Evolutionary conservation across 2,888 invertebrate species (phyloP).

Genomic region (Eumerus sabulonum): DNA sequence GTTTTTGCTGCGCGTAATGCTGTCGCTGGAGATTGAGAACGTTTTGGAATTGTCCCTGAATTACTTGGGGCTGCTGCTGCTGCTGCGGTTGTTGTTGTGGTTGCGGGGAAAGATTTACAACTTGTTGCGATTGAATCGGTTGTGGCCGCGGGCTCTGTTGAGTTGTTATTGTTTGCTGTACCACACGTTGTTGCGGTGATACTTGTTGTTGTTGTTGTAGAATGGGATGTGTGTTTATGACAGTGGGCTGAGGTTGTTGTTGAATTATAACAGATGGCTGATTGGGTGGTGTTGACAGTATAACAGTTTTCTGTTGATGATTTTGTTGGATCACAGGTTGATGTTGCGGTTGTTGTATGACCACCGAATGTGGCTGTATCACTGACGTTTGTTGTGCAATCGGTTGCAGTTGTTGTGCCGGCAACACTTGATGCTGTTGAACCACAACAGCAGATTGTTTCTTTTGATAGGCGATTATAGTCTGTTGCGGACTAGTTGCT

Average conservation of each 20-base stretch:
- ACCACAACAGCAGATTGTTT: conserved; percentile 40
- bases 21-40: conserved; percentile 73
- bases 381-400: conserved; percentile 68
- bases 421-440: conserved; percentile 16
- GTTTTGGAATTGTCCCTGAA: conserved; percentile 74
- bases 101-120: conserved; percentile 38
- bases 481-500: conserved; percentile 58
- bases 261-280: conserved; percentile 66
- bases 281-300: conserved; percentile 48
- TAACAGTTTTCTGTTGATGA: conserved; percentile 66
- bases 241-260: conserved; percentile 51
- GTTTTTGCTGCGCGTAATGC: conserved; percentile 68
- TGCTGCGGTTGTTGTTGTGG: conserved; percentile 35
- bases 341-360: conserved; percentile 66
- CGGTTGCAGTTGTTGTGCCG: conserved; percentile 47
- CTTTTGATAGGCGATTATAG: conserved; percentile 68
- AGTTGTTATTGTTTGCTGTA: conserved; percentile 23
- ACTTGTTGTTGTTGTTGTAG: conserved; percentile 38
- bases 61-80: conserved; percentile 65
- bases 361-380: conserved; percentile 62
- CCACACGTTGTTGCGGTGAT: conserved; percentile 36
- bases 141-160: conserved; percentile 33
- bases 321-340: conserved; percentile 67
- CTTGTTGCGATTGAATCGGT: conserved; percentile 27
- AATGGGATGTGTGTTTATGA: conserved; percentile 43